These are phyloP conservation scores for Triplophysa siluroides DNA, from an alignment of 2,113 vertebrate genomes.

Conservation along the genomic window DNA sequence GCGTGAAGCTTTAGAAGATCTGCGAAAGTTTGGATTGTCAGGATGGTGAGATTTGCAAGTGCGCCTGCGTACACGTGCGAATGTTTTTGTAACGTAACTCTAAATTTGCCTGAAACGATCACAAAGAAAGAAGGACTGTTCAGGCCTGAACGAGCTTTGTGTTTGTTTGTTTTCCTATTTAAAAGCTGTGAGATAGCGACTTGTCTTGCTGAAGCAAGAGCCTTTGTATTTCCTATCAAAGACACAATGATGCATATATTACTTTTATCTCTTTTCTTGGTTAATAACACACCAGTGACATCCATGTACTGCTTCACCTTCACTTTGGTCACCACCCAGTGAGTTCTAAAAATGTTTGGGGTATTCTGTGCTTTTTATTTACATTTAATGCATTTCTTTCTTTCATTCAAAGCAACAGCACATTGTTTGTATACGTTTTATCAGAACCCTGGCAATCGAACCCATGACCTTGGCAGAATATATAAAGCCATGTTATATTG, in stretches of 20 bases:
- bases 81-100: not conserved
- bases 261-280: conserved; percentile 2
- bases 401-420: not conserved
- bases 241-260: not conserved
- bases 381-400: not conserved
- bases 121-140: not conserved
- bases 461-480: not conserved
- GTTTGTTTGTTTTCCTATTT: not conserved
- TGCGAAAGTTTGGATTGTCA: not conserved
- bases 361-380: not conserved
- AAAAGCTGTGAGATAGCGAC: not conserved
- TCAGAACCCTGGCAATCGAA: not conserved
- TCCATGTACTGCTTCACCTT: not conserved
- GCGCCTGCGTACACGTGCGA: not conserved
- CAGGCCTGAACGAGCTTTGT: not conserved
- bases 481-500: too few relatives aligned
- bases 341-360: not conserved
- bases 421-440: too few relatives aligned
- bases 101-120: not conserved
- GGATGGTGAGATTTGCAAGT: conserved; percentile 14
- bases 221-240: conserved; percentile 12
- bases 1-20: not conserved
- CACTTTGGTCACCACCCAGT: not conserved
- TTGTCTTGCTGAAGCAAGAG: conserved; percentile 2
- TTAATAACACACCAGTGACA: not conserved